Evolutionary conservation across 2,888 invertebrate species (phyloP), one percentile per base, ranked within the genome.

Genomic region (Minunthozetes semirufus): DNA sequence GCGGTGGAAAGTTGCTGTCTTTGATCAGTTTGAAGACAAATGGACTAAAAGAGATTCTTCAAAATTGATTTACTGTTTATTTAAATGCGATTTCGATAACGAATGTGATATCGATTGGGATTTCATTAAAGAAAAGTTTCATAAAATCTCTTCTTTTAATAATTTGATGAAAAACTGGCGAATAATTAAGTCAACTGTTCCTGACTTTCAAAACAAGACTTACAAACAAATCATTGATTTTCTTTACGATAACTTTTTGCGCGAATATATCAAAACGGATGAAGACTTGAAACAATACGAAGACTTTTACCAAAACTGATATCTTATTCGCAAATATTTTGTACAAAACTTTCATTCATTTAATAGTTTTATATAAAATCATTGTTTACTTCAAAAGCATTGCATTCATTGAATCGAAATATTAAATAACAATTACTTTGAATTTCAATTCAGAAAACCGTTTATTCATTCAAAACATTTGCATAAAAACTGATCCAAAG

Each of bases 61-160:
- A n/a, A 56, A 56, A 56, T 25, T 56, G 56, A 56, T 56, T 56
- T 56, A 56, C 56, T 56, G 56, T 56, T 56, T 56, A 56, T 56
- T 56, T 56, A 56, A 56, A 56, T 56, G 13, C 25, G 13, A 56
- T 56, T 56, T 56, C 25, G 19, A 22, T 13, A 56, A 5, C 22
- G 56, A 56, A 25, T 56, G 5, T 22, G 25, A 56, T 56, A 59
- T 59, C 29, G 59, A 59, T 59, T 59, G 59, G 59, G 59, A 59
- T 59, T 29, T 59, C 1, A 59, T 59, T 59, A 27, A 59, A 59
- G 59, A 59, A 27, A 59, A 59, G 59, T 59, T 59, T 59, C 17
- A 11, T 29, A 59, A 59, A 27, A 59, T 59, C 15, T 29, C 59
- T 59, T 59, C 59, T 15, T 59, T 59, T 17, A 59, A 59, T 59